Percentiles rank a stretch among this genome's conserved stretches.
These are phyloP conservation scores for Calephelis perditalis DNA, from an alignment of 2,888 invertebrate genomes.

Conservation along the genomic window DNA sequence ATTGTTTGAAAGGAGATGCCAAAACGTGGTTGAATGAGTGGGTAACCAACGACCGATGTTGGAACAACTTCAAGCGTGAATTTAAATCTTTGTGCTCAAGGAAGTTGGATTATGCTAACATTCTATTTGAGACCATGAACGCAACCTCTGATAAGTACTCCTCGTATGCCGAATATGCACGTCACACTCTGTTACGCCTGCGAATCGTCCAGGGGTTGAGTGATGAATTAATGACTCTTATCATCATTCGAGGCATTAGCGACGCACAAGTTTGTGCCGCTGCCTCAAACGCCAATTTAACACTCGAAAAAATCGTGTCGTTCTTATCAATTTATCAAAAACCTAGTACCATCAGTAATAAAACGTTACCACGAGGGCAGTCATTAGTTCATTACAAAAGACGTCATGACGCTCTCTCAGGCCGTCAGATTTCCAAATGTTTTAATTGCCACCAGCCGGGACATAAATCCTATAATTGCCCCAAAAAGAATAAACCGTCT, in stretches of 20 bases:
- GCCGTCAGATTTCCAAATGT: not conserved
- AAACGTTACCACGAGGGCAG: not conserved
- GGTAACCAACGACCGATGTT: no score
- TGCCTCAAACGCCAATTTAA: conserved; percentile 15
- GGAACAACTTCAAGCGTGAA: no score
- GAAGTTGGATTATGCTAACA: conserved; percentile 23
- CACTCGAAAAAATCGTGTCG: conserved; percentile 13
- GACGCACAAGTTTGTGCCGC: conserved; percentile 15
- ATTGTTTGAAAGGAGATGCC: no score
- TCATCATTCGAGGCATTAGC: conserved; percentile 14
- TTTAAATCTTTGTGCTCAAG: conserved; percentile 21
- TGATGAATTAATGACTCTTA: conserved; percentile 14
- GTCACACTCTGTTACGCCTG: conserved; percentile 20
- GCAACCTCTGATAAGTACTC: conserved; percentile 21
- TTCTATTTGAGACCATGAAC: conserved; percentile 23
- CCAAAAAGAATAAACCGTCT: not conserved
- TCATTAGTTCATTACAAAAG: not conserved
- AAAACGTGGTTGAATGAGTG: no score
- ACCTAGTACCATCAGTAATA: conserved; percentile 7
- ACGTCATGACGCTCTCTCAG: not conserved
- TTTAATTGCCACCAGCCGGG: not conserved
- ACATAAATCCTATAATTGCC: not conserved
- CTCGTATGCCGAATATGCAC: conserved; percentile 22
- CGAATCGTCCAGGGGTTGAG: conserved; percentile 18
- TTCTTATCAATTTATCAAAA: conserved; percentile 17